Conservation (phyloP, 2,797 vertebrate species). For the Coregonus ussuriensis region DNA sequence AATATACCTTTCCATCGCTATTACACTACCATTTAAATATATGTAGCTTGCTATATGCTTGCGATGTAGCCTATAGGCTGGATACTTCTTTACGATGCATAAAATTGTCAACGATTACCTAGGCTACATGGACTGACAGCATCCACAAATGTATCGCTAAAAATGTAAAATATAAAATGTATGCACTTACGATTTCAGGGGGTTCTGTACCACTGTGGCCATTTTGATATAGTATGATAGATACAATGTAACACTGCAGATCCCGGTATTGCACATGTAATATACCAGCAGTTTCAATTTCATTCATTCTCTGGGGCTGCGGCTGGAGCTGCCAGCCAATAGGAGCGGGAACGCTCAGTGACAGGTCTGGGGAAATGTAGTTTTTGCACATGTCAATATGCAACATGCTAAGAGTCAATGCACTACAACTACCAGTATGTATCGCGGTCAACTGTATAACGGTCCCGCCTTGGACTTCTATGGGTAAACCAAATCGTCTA, state of each 20-base stretch:
- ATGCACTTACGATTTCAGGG: conserved; percentile 93
- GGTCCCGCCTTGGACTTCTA: conserved; percentile 76
- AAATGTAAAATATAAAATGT: conserved; percentile 40
- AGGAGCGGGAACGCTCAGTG: conserved; percentile 68
- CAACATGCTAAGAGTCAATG: conserved; percentile 32
- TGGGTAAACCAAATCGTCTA: conserved; percentile 64
- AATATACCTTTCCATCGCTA: conserved; percentile 60
- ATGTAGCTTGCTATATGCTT: conserved; percentile 36
- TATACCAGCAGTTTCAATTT: conserved; percentile 91
- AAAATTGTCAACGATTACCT: conserved; percentile 48
- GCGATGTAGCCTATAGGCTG: conserved; percentile 15
- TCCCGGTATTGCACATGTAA: conserved; percentile 87
- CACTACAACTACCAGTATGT: conserved; percentile 78
- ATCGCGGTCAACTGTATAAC: conserved; percentile 61
- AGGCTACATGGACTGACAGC: conserved; percentile 63
- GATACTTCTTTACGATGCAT: conserved; percentile 35
- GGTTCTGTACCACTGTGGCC: conserved; percentile 96
- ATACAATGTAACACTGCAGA: conserved; percentile 85
- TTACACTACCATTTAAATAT: conserved; percentile 44
- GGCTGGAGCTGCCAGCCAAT: conserved; percentile 83
- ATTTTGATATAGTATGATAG: conserved; percentile 87
- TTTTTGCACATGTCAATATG: conserved; percentile 65
- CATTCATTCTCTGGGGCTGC: conserved; percentile 93
- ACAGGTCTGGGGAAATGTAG: conserved; percentile 82
- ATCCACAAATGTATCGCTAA: conserved; percentile 47